Evolutionary conservation across 2,113 vertebrate genomes (phyloP).

Genomic region (Labeo rohita): DNA sequence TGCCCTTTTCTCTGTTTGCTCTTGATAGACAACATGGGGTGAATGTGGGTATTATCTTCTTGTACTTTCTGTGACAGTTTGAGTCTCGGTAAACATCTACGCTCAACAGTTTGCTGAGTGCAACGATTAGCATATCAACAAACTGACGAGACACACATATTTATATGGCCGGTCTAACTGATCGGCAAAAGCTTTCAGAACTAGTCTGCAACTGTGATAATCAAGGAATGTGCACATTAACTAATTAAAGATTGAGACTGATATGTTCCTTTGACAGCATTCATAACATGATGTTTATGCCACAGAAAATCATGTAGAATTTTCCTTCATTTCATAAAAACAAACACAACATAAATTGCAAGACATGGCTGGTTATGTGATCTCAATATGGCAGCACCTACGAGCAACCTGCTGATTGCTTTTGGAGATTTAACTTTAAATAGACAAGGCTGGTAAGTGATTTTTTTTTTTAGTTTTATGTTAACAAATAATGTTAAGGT

Average conservation of each 20-base stretch:
- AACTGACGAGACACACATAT: background rate
- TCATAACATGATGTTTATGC: background rate
- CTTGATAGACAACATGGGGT: background rate
- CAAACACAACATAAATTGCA: too few relatives aligned
- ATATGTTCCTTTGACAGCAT: background rate
- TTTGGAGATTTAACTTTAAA: too few relatives aligned
- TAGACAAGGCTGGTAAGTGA: background rate
- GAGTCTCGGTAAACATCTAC: slow-evolving; percentile 6
- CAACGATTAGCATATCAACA: background rate
- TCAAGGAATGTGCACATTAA: background rate
- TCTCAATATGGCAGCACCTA: too few relatives aligned
- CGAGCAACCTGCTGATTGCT: too few relatives aligned
- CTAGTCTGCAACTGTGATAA: background rate
- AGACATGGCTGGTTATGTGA: too few relatives aligned
- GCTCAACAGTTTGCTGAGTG: slow-evolving; percentile 17
- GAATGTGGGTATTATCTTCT: background rate
- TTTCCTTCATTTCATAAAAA: background rate
- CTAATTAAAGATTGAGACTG: background rate
- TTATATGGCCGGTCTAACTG: background rate
- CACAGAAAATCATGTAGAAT: background rate
- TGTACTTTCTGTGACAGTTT: background rate
- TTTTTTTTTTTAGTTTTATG: background rate
- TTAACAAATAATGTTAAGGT: background rate
- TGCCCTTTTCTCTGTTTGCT: slow-evolving; percentile 15
- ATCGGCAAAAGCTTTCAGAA: background rate